Percentiles rank a stretch among this genome's conserved stretches.
Conservation (phyloP, 2,113 vertebrate genomes). For the Talpa occidentalis region DNA sequence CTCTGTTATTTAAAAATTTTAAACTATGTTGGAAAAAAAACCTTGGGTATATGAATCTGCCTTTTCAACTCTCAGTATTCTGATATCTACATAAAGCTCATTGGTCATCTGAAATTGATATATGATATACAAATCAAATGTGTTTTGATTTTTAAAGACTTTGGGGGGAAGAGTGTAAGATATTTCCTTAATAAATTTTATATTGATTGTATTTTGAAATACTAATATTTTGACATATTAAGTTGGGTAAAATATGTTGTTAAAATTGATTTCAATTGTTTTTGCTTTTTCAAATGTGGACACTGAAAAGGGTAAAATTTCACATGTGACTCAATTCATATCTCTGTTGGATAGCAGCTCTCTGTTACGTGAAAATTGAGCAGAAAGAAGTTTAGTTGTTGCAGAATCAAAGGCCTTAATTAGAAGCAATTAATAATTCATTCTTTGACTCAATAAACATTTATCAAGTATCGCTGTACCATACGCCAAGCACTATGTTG, state of each 20-base stretch:
- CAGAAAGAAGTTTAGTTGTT: not conserved
- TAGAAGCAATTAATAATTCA: not conserved
- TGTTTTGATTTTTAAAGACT: not conserved
- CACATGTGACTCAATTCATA: not conserved
- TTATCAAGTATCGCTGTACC: not conserved
- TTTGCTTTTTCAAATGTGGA: slow-evolving; percentile 1
- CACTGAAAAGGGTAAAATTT: not conserved
- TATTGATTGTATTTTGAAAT: not conserved
- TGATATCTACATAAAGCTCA: slow-evolving; percentile 6
- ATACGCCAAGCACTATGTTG: not conserved
- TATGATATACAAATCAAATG: not conserved
- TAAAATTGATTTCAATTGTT: not conserved
- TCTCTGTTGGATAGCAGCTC: not conserved
- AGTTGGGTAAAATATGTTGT: not conserved
- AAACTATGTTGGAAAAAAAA: not conserved
- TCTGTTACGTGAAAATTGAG: not conserved
- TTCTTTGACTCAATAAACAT: slow-evolving; percentile 1
- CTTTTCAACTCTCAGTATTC: not conserved
- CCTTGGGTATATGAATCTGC: not conserved
- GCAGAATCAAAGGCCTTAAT: slow-evolving; percentile 8
- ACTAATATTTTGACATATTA: slow-evolving; percentile 13
- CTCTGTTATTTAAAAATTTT: not conserved
- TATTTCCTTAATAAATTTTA: not conserved
- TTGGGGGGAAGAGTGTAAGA: not conserved
- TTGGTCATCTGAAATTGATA: not conserved